Evolutionary conservation across 2,797 vertebrate genomes (phyloP).

Genomic region (Gallinago stenura): DNA sequence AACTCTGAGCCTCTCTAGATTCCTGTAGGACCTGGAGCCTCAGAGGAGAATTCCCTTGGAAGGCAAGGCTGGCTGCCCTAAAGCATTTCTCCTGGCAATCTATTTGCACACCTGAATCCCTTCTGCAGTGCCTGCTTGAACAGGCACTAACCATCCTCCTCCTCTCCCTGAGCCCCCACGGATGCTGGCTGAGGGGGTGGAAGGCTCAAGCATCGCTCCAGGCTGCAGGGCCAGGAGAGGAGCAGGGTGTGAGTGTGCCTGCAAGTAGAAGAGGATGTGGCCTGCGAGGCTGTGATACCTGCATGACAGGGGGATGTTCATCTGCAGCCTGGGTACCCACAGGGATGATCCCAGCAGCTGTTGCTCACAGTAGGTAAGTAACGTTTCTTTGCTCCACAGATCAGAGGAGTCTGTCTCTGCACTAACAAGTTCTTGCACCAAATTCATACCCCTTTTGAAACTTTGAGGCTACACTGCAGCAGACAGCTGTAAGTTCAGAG

Average conservation of each 20-base stretch:
- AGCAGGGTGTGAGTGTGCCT: background rate
- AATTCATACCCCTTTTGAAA: background rate
- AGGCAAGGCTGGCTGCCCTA: background rate
- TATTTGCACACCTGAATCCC: background rate
- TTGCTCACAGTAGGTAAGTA: background rate
- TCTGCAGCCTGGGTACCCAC: background rate
- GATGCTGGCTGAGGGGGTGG: background rate
- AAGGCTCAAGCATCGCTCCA: background rate
- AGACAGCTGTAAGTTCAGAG: background rate
- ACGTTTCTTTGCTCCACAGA: accelerated
- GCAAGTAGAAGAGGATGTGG: background rate
- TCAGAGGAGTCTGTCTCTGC: background rate
- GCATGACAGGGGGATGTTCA: background rate
- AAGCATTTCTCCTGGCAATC: background rate
- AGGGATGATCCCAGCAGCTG: background rate
- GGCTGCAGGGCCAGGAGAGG: accelerated
- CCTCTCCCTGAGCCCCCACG: accelerated
- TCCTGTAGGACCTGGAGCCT: background rate
- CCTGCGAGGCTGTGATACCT: background rate
- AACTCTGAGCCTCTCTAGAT: background rate
- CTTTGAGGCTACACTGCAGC: background rate
- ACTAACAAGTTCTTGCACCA: background rate
- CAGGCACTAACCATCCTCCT: no score
- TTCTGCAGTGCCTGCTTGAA: background rate
- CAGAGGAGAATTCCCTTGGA: background rate